Conservation (phyloP, 2,113 vertebrate species). For the Myocastor coypus region DNA sequence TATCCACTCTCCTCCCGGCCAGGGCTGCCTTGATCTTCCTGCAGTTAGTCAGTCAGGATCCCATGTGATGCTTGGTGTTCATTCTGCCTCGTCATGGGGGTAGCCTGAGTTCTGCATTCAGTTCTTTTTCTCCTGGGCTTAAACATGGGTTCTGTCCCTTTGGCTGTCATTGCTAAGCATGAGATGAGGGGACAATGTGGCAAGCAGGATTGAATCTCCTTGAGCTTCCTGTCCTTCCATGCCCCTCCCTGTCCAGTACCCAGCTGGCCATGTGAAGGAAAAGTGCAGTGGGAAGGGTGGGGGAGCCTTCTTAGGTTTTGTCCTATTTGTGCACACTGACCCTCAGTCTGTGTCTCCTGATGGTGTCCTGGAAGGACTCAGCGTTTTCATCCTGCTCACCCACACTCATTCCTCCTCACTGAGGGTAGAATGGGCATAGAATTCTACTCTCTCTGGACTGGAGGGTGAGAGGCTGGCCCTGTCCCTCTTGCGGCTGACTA, state of each 20-base stretch:
- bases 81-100: not conserved
- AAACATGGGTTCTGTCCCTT: not conserved
- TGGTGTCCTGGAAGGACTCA: not conserved
- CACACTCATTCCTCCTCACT: not conserved
- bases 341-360: not conserved
- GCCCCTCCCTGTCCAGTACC: not conserved
- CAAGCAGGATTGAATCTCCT: not conserved
- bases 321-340: too few relatives aligned
- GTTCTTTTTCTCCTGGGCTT: not conserved
- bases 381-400: too few relatives aligned
- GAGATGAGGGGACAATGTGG: not conserved
- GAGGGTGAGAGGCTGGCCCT: not conserved
- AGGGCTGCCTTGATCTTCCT: not conserved
- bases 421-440: not conserved
- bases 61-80: accelerated
- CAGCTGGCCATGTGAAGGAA: not conserved
- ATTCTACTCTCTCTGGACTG: accelerated
- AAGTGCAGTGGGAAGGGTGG: not conserved
- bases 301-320: not conserved
- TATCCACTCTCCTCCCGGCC: not conserved
- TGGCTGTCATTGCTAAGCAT: not conserved
- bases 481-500: not conserved
- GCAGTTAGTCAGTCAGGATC: not conserved
- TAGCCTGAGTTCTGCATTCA: not conserved
- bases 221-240: not conserved